phyloP scores from a whole-genome alignment of 2,797 vertebrate genomes.

The Lagodon rhomboides region DNA sequence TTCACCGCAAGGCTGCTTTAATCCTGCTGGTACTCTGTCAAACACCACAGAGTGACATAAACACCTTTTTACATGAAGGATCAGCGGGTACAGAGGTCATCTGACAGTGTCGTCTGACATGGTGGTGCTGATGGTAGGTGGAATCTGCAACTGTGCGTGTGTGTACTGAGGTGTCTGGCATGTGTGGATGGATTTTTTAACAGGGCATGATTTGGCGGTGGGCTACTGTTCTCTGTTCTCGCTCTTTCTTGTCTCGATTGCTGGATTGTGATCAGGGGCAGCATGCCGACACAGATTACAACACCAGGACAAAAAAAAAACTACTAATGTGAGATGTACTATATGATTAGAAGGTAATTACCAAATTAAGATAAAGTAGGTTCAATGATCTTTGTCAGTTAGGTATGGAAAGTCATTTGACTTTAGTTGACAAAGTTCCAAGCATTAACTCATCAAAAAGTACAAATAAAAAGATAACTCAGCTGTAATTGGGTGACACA shows the following conservation, averaged over 20 bases:
- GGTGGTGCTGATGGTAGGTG: conserved; percentile 64
- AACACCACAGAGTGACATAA: conserved; percentile 65
- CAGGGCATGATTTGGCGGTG: conserved; percentile 17
- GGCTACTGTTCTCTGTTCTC: conserved; percentile 33
- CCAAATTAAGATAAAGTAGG: not conserved
- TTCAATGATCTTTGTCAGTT: not conserved
- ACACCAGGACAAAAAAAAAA: not conserved
- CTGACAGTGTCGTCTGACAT: conserved; percentile 53
- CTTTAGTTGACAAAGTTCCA: conserved; percentile 21
- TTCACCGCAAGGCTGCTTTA: conserved; percentile 66
- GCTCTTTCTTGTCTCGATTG: not conserved
- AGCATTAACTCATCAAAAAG: not conserved
- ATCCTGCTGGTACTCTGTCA: conserved; percentile 81
- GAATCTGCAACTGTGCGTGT: conserved; percentile 48
- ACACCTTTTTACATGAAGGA: conserved; percentile 73
- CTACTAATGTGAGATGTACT: not conserved
- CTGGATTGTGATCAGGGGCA: conserved; percentile 8
- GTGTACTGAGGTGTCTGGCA: conserved; percentile 35
- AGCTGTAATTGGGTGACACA: conserved; percentile 14
- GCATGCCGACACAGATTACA: not conserved
- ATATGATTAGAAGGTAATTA: conserved; percentile 20
- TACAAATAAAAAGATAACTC: not conserved
- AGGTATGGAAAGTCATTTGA: not conserved
- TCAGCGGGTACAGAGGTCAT: conserved; percentile 64
- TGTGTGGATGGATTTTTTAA: conserved; percentile 45